phyloP scores from a whole-genome alignment of 2,113 vertebrate species.

The Myiagra hebetior region DNA sequence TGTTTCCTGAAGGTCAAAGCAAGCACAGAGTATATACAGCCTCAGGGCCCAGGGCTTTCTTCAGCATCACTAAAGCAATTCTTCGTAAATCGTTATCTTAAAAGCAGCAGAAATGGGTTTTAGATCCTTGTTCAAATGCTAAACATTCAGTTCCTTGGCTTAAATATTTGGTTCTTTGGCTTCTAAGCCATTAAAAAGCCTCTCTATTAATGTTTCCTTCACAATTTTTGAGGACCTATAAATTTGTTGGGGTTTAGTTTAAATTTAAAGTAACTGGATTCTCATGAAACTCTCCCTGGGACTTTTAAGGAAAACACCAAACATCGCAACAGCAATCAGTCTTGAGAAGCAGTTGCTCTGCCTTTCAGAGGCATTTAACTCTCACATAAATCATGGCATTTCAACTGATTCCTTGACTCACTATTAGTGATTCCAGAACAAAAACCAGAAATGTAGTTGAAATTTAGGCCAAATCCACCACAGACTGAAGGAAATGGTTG shows the following conservation, averaged over 20 bases:
- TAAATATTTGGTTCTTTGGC: not conserved
- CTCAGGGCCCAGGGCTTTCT: not conserved
- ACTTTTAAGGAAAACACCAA: slow-evolving; percentile 49
- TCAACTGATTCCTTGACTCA: slow-evolving; percentile 12
- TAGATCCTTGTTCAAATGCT: not conserved
- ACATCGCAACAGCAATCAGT: not conserved
- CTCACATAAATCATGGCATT: slow-evolving; percentile 32
- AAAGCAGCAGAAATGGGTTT: not conserved
- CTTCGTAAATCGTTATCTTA: not conserved
- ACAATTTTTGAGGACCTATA: slow-evolving; percentile 26
- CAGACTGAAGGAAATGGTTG: slow-evolving; percentile 16
- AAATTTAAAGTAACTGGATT: slow-evolving; percentile 44
- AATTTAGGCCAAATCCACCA: slow-evolving; percentile 28
- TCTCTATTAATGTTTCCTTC: not conserved
- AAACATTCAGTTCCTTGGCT: not conserved
- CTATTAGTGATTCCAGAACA: slow-evolving; percentile 27
- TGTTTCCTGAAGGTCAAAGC: not conserved
- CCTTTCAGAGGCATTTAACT: slow-evolving; percentile 38
- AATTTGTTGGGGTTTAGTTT: slow-evolving; percentile 8
- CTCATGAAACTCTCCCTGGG: slow-evolving; percentile 42
- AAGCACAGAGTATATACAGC: not conserved
- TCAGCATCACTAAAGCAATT: not conserved
- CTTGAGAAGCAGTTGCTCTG: slow-evolving; percentile 27
- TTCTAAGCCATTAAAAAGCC: slow-evolving; percentile 13
- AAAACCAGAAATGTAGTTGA: slow-evolving; percentile 4